These are phyloP conservation scores for Lota lota DNA, from an alignment of 2,113 vertebrate genomes.

Conservation along the genomic window DNA sequence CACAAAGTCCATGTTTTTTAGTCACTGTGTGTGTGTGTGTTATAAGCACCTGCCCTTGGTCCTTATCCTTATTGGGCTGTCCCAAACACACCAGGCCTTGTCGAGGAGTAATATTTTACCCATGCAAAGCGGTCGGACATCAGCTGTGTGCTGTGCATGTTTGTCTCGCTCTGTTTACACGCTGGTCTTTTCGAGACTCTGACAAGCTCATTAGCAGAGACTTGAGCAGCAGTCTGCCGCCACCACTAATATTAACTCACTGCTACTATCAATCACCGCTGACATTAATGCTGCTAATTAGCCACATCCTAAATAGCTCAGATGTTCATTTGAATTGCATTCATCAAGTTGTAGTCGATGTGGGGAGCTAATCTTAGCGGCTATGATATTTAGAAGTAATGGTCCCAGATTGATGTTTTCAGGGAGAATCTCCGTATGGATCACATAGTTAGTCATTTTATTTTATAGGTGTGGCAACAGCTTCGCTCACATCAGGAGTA, in stretches of 20 bases:
- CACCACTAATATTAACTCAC: slow-evolving; percentile 59
- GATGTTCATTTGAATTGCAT: slow-evolving; percentile 49
- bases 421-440: no score
- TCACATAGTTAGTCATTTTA: no score
- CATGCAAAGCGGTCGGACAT: slow-evolving; percentile 41
- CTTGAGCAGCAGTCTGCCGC: slow-evolving; percentile 59
- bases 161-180: slow-evolving; percentile 42
- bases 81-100: slow-evolving; percentile 21
- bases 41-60: slow-evolving; percentile 26
- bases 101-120: slow-evolving; percentile 50
- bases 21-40: slow-evolving; percentile 14
- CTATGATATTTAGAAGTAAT: neutral
- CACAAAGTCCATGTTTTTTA: no score
- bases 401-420: no score
- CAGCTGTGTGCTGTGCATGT: slow-evolving; percentile 16
- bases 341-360: slow-evolving; percentile 40
- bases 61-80: slow-evolving; percentile 34
- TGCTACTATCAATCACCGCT: slow-evolving; percentile 59
- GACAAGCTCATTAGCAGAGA: slow-evolving; percentile 68
- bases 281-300: slow-evolving; percentile 62
- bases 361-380: slow-evolving; percentile 12
- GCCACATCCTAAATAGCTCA: slow-evolving; percentile 49
- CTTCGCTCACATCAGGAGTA: no score
- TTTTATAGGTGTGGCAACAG: no score
- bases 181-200: slow-evolving; percentile 53